phyloP scores from a whole-genome alignment of 2,113 vertebrate genomes.

The Neolamprologus hecqui region DNA sequence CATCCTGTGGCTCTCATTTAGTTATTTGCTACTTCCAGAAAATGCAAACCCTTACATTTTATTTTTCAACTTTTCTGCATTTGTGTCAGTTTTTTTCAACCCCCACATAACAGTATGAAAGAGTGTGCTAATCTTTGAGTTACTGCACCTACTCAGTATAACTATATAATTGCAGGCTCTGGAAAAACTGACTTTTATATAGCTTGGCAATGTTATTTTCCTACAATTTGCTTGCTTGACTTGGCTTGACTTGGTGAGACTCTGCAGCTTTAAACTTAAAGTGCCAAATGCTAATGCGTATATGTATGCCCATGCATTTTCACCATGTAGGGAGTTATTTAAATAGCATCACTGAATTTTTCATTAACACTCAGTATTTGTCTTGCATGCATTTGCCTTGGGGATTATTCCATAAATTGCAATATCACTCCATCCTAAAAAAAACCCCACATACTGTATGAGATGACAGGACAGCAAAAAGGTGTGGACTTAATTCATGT shows the following conservation, averaged over 20 bases:
- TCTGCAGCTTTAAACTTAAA: not conserved
- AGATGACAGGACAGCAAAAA: not conserved
- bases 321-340: not conserved
- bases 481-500: not conserved
- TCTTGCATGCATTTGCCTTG: not conserved
- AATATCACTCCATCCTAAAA: not conserved
- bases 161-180: not conserved
- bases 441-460: accelerated
- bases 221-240: not conserved
- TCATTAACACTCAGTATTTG: not conserved
- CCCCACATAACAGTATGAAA: not conserved
- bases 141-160: not conserved
- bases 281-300: not conserved
- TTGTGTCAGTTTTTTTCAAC: not conserved
- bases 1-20: not conserved
- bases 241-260: not conserved
- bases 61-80: not conserved
- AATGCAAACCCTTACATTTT: not conserved
- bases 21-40: not conserved
- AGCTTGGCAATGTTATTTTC: not conserved
- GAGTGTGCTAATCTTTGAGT: not conserved
- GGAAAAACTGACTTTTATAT: not conserved
- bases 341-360: constrained; percentile 7
- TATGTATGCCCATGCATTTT: not conserved
- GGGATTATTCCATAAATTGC: not conserved